A percentile compares a stretch with the other conserved stretches of the same genome.
These are phyloP conservation scores for Drosophila elegans DNA, from an alignment of 1,140 invertebrate species.

Conservation along the genomic window DNA sequence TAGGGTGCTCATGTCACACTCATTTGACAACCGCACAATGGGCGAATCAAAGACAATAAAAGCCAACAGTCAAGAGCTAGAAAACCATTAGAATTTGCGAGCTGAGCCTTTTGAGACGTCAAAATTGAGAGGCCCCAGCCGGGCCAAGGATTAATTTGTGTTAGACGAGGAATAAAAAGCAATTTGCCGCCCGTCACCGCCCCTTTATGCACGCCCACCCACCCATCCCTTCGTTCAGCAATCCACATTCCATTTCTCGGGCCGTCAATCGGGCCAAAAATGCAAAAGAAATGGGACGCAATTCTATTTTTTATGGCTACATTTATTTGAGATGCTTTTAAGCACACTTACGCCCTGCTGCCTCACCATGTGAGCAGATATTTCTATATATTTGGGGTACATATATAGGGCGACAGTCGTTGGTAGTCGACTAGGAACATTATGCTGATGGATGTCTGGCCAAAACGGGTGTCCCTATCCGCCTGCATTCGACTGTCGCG, in stretches of 20 bases:
- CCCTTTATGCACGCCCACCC: no score
- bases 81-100: constrained; percentile 46
- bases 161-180: constrained; percentile 57
- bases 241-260: constrained; percentile 4
- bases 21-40: constrained; percentile 45
- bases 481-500: constrained; percentile 7
- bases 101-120: constrained; percentile 48
- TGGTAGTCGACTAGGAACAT: constrained; percentile 20
- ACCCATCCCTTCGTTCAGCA: background rate
- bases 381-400: constrained; percentile 16
- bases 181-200: constrained; percentile 31
- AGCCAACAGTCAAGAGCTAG: constrained; percentile 37
- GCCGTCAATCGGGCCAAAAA: constrained; percentile 24
- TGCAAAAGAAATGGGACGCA: constrained; percentile 56
- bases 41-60: constrained; percentile 49
- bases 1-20: constrained; percentile 38
- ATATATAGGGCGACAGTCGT: constrained; percentile 4
- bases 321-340: constrained; percentile 66
- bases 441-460: constrained; percentile 25
- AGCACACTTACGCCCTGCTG: constrained; percentile 54
- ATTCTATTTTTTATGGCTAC: constrained; percentile 60
- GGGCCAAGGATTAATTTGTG: constrained; percentile 57
- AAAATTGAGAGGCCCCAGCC: constrained; percentile 45
- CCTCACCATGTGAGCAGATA: constrained; percentile 21
- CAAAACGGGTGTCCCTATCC: constrained; percentile 11